A percentile compares a stretch with the other conserved stretches of the same genome.
phyloP scores from a whole-genome alignment of 2,113 vertebrate species.

The Apteryx mantelli region DNA sequence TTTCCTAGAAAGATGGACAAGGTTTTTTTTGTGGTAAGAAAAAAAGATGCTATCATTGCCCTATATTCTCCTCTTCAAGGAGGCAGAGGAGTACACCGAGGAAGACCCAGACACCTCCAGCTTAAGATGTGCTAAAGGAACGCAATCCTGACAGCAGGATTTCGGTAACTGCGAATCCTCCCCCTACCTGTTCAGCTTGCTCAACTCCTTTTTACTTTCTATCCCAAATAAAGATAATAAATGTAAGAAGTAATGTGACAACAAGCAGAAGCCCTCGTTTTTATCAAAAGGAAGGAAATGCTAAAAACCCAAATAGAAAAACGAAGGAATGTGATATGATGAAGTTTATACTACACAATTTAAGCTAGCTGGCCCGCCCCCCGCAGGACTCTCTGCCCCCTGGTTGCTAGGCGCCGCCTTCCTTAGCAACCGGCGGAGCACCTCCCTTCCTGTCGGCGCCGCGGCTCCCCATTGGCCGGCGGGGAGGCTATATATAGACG shows the following conservation, averaged over 20 bases:
- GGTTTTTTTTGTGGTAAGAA: neutral
- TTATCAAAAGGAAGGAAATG: neutral
- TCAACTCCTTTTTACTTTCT: neutral
- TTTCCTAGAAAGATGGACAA: neutral
- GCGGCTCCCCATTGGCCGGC: slow-evolving; percentile 32
- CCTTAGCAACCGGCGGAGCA: neutral
- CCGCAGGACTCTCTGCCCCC: no score
- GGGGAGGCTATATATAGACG: slow-evolving; percentile 32
- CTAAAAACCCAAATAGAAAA: neutral
- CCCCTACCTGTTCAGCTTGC: neutral
- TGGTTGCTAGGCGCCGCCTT: neutral
- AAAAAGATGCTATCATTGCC: neutral
- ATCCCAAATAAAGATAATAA: neutral
- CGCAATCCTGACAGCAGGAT: neutral
- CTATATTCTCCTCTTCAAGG: neutral
- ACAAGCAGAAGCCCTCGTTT: neutral
- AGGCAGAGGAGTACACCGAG: neutral
- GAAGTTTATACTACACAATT: neutral
- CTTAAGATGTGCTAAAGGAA: neutral
- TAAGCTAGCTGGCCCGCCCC: neutral
- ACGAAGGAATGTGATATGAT: neutral
- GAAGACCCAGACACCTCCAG: neutral
- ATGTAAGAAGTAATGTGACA: neutral
- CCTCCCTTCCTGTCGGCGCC: neutral
- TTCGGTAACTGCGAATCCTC: neutral